Evolutionary conservation across 1,140 invertebrate species (phyloP), one percentile per base, ranked within the genome.

Genomic region (Caenorhabditis remanei): DNA sequence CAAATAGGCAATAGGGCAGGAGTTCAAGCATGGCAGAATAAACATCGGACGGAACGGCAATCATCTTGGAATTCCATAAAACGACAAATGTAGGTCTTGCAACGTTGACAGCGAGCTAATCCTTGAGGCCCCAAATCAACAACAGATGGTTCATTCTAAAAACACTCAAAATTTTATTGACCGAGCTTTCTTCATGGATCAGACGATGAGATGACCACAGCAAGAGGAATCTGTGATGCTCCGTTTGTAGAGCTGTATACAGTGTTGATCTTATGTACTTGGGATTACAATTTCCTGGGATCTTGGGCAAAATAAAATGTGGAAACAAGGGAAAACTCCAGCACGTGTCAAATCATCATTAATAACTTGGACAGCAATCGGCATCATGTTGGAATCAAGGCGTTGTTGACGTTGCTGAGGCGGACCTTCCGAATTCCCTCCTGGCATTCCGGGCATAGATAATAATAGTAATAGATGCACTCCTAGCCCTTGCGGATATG

Each of bases 61-160:
- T 97, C 97, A 94, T 99, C 98, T 85, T 99, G 95, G 93, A 99
- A 99, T 93, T 97, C 96, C 98, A 99, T 99, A 91, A 96, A 97
- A 2, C 98, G 97, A 93, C 96, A 97, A 96, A 99, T 99, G 93
- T 99, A 99, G 0, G 98, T 98, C 94, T 99, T 99, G 93, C 98
- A 99, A 75, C 98, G 94, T 88, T 96, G 95, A 93, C 98, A 99
- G 46, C 98, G 95, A 53, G 99, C 96, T 16, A 98, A 98, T 14
- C 98, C 98, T 90, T 96, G 94, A 83, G 96, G 95, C 19, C 97
- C 97, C 92, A 98, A 96, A 93, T 98, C 96, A 21, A 97, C 95
- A 71, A 98, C 95, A 0, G 96, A 96, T 11, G 96, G 96, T 84
- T 95, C 94, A 88, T 94, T 94, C 93, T 97, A 84, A 83, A 92